These are phyloP conservation scores for Patella caerulea DNA, from an alignment of 2,888 invertebrate genomes.

Conservation along the genomic window DNA sequence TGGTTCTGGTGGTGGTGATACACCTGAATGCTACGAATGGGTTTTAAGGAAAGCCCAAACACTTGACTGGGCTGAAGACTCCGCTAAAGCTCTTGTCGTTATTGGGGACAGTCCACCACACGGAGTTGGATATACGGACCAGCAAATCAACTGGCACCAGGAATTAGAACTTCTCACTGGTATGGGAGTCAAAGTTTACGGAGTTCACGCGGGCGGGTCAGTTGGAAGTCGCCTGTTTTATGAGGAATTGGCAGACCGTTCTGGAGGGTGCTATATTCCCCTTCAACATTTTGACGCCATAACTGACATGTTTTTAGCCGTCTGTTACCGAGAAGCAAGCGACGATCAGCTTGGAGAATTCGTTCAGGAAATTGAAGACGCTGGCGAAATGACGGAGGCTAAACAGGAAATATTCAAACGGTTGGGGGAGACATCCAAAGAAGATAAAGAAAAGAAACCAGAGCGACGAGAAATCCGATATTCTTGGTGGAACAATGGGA, in stretches of 20 bases:
- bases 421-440: conserved; percentile 35
- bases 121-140: conserved; percentile 60
- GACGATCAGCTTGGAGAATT: conserved; percentile 56
- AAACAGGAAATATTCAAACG: conserved; percentile 51
- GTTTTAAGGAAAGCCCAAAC: conserved; percentile 59
- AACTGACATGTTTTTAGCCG: conserved; percentile 68
- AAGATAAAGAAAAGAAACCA: conserved; percentile 16
- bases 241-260: conserved; percentile 56
- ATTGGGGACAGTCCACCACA: conserved; percentile 66
- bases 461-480: neutral
- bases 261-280: conserved; percentile 60
- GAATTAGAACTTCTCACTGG: conserved; percentile 61
- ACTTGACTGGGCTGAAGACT: conserved; percentile 66
- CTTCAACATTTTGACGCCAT: conserved; percentile 62
- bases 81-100: conserved; percentile 66
- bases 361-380: conserved; percentile 54
- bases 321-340: conserved; percentile 59
- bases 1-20: conserved; percentile 59
- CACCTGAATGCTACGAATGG: conserved; percentile 68
- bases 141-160: conserved; percentile 60
- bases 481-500: neutral
- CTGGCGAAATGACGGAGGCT: conserved; percentile 57
- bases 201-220: conserved; percentile 51
- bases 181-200: conserved; percentile 67
- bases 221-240: conserved; percentile 48